These are phyloP conservation scores for Pristionchus fissidentatus DNA, from an alignment of 2,888 invertebrate species.

Conservation along the genomic window DNA sequence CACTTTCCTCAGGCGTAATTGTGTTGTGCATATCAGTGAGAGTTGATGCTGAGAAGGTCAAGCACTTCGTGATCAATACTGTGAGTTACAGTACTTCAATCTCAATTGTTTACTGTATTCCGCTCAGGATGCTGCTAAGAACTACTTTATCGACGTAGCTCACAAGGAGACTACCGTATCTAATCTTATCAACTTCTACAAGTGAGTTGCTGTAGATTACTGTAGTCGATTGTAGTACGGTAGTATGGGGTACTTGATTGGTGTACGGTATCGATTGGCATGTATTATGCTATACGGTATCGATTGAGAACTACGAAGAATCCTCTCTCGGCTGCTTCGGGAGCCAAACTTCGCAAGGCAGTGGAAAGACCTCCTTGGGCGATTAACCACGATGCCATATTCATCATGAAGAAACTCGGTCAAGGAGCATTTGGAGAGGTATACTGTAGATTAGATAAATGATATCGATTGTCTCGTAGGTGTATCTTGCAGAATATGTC, in stretches of 20 bases:
- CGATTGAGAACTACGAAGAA: constrained; percentile 56
- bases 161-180: constrained; percentile 60
- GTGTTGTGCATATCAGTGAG: constrained; percentile 61
- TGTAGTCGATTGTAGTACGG: too few species aligned
- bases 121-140: constrained; percentile 29
- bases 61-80: constrained; percentile 62
- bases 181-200: constrained; percentile 65
- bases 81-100: not conserved
- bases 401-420: constrained; percentile 66
- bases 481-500: constrained; percentile 61
- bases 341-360: constrained; percentile 51
- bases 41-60: constrained; percentile 54
- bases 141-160: constrained; percentile 57
- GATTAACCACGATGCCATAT: constrained; percentile 65
- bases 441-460: not conserved
- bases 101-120: not conserved
- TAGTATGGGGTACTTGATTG: too few species aligned
- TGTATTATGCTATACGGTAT: too few species aligned
- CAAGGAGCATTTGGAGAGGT: constrained; percentile 72
- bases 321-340: constrained; percentile 55
- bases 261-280: too few species aligned
- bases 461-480: constrained; percentile 52
- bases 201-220: too few species aligned
- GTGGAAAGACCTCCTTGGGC: constrained; percentile 64
- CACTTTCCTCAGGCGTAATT: constrained; percentile 56